Conservation (phyloP, 2,888 invertebrate species). For the Lacanobia oleracea region DNA sequence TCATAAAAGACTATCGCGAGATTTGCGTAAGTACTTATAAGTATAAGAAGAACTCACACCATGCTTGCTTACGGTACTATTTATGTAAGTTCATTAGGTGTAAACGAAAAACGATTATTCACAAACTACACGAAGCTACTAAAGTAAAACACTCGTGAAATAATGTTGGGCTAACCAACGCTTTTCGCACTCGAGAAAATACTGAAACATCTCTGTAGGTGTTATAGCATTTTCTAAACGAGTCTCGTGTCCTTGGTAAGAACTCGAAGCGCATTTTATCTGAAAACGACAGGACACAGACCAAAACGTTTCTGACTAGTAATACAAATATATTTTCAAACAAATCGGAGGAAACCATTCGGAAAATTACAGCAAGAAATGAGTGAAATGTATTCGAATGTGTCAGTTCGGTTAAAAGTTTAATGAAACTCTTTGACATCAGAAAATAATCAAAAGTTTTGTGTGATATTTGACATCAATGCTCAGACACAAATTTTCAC, state of each 20-base stretch:
- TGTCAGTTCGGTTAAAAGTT: neutral
- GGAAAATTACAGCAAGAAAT: neutral
- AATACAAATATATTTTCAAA: neutral
- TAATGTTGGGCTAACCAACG: neutral
- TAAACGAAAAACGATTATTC: neutral
- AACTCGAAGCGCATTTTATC: neutral
- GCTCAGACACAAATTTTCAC: neutral
- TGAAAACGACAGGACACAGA: neutral
- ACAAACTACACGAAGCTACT: neutral
- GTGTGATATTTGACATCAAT: neutral
- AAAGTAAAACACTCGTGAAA: neutral
- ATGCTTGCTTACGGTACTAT: neutral
- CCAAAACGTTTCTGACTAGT: neutral
- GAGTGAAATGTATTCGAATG: neutral
- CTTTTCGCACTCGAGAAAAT: constrained; percentile 14
- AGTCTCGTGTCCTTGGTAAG: neutral
- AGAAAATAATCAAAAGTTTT: neutral
- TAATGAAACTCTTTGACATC: neutral
- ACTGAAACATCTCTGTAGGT: constrained; percentile 18
- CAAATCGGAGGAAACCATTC: neutral
- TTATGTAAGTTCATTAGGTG: neutral
- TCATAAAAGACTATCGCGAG: too few species aligned
- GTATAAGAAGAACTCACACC: too few species aligned
- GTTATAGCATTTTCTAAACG: neutral
- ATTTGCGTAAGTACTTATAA: too few species aligned